Conservation (phyloP, 1,140 invertebrate species). For the Periplaneta americana region DNA sequence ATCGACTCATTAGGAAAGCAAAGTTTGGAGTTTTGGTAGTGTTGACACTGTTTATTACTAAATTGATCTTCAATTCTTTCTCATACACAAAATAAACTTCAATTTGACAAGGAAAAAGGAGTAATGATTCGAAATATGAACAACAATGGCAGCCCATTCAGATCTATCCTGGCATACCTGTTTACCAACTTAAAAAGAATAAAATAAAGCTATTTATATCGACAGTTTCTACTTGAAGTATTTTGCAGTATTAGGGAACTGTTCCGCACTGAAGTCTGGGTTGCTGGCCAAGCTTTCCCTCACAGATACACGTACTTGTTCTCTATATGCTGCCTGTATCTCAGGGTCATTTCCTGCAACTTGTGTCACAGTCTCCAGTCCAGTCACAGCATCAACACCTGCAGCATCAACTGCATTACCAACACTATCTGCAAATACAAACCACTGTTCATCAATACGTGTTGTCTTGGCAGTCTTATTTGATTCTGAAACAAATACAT, state of each 20-base stretch:
- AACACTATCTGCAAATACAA: constrained; percentile 41
- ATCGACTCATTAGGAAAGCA: too few relatives aligned
- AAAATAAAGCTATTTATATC: background rate
- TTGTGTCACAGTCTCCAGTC: constrained; percentile 37
- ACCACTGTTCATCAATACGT: too few relatives aligned
- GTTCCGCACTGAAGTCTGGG: constrained; percentile 43
- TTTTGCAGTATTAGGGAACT: constrained; percentile 43
- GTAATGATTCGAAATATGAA: background rate
- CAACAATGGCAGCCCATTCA: background rate
- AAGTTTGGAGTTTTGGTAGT: background rate
- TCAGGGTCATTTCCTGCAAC: constrained; percentile 36
- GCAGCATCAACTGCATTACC: constrained; percentile 43
- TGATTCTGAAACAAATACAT: too few relatives aligned
- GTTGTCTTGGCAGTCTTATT: too few relatives aligned
- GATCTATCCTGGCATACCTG: background rate
- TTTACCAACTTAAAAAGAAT: too few relatives aligned
- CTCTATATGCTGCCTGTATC: constrained; percentile 41
- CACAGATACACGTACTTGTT: constrained; percentile 37
- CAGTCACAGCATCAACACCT: constrained; percentile 41
- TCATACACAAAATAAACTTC: background rate
- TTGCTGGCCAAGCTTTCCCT: constrained; percentile 38
- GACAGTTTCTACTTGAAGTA: constrained; percentile 33
- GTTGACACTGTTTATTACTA: background rate
- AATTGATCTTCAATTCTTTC: background rate
- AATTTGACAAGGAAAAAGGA: background rate